Percentiles rank a stretch among this genome's conserved stretches.
These are phyloP conservation scores for Prionailurus viverrinus DNA, from an alignment of 2,113 vertebrate species.

Conservation along the genomic window DNA sequence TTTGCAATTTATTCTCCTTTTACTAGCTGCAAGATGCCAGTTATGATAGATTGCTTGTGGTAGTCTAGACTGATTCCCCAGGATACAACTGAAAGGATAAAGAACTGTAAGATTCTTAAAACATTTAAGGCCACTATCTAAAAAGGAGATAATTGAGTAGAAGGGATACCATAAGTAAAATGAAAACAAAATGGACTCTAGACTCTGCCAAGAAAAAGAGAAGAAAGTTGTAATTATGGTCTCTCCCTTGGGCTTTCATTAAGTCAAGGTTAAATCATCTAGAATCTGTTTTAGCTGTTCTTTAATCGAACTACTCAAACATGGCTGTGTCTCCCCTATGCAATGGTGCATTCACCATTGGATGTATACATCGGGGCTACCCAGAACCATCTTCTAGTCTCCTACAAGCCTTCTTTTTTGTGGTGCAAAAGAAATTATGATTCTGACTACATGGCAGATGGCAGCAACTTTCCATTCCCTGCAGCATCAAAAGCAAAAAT, in stretches of 20 bases:
- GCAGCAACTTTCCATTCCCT: conserved; percentile 71
- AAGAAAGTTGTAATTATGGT: conserved; percentile 36
- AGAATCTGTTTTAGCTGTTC: conserved; percentile 45
- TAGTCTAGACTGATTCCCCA: not conserved
- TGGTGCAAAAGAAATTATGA: conserved; percentile 71
- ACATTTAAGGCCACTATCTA: not conserved
- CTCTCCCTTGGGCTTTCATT: not conserved
- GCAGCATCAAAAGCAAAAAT: conserved; percentile 58
- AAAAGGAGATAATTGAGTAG: conserved; percentile 39
- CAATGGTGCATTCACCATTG: not conserved
- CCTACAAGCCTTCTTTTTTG: conserved; percentile 54
- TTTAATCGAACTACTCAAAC: conserved; percentile 57
- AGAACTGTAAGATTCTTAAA: conserved; percentile 30
- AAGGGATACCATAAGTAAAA: not conserved
- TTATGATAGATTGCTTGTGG: not conserved
- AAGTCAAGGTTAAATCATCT: conserved; percentile 58
- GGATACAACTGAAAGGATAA: not conserved
- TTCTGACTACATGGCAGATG: conserved; percentile 67
- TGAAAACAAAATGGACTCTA: conserved; percentile 53
- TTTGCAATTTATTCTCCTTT: conserved; percentile 22
- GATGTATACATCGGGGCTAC: not conserved
- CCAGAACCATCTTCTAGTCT: conserved; percentile 17
- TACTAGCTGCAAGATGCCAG: not conserved
- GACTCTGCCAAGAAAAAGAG: conserved; percentile 50
- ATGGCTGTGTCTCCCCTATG: not conserved